Evolutionary conservation across 1,140 invertebrate genomes (phyloP), one percentile per base, ranked within the genome.

Genomic region (Phortica variegata): DNA sequence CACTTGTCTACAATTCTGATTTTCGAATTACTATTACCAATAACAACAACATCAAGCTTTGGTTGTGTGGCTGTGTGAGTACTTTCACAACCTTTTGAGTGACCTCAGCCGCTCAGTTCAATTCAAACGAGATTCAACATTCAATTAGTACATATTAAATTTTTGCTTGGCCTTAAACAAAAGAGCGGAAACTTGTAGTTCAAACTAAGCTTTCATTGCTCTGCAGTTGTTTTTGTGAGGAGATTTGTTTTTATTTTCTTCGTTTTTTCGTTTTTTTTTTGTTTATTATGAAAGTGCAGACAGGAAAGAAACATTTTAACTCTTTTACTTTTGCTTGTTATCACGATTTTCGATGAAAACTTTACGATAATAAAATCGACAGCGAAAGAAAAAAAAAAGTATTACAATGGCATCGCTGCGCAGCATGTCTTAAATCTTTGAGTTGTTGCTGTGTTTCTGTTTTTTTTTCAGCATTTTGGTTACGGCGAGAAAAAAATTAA

Each of bases 71-170:
- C n/a, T n/a, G n/a, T n/a, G n/a, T n/a, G n/a, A 33, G 33, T 56
- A 56, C 60, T 62, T 62, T 62, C 60, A 62, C 60, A 60, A 62
- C 52, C 56, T 55, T 47, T 55, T 40, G 18, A 41, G 19, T 62
- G 60, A 62, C 60, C 60, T 47, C 15, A 52, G 23, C n/a, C n/a
- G n/a, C 23, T 6, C 12, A 58, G 60, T 62, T 62, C 60, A 62
- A 54, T 32, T 33, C 45, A 37, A 34, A 32, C 31, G 31, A 16
- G 32, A 34, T 51, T 59, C 60, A 62, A 62, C 52, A 62, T 62
- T 61, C 60, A 62, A 62, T 62, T 62, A 62, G 60, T 62, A 54
- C 55, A 61, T 62, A 62, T 62, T 56, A 58, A 58, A 58, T 62
- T 61, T 58, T 59, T 55, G 50, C 61, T 6, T 43, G 48, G 47